Base-by-base conservation (phyloP, 2,888 invertebrate genomes). In the Tetropium fuscum region DNA sequence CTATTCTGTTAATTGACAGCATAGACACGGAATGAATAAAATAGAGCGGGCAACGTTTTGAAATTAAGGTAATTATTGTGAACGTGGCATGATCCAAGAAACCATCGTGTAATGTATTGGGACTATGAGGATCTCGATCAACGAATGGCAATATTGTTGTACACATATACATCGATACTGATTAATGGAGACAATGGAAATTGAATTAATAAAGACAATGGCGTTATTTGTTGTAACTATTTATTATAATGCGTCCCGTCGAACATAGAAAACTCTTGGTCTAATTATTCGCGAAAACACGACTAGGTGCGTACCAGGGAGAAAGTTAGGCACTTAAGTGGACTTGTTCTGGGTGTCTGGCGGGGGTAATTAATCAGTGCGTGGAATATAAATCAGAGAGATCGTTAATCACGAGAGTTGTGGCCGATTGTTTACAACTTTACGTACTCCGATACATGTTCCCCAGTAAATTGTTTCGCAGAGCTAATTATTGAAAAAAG, bases 371-470 rank as follows among this genome's bases (percentile, higher is more conserved):
- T 67, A 64, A 67, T 67, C 64, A 64, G 58, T 55, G 61, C 56
- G 63, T 51, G 58, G 60, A 61, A 66, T 66, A 78, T 78, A 77
- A 79, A 78, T 78, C 78, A 77, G 74, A 68, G 59, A 44, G 68
- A 71, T 77, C 77, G 76, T 79, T 79, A 79, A 79, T 79, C 78
- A 78, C 70, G 18, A n/a, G 40, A 27, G 51, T 51, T 38, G 38
- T 18, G 38, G 27, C 51, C 66, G 63, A 74, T 72, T 72, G 71
- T 72, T 74, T 72, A 68, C 72, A 67, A 58, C 53, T 64, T 64
- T 51, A 56, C 54, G 56, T 38, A 45, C 47, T 53, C 25, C 60
- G 58, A 58, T 58, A 54, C 58, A 55, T 44, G 47, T 34, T 20
- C 51, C 30, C 47, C 43, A 61, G 58, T 64, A 61, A 64, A 64